Base-by-base conservation (phyloP, 2,797 vertebrate species). In the Hydrocynus forskahlii region DNA sequence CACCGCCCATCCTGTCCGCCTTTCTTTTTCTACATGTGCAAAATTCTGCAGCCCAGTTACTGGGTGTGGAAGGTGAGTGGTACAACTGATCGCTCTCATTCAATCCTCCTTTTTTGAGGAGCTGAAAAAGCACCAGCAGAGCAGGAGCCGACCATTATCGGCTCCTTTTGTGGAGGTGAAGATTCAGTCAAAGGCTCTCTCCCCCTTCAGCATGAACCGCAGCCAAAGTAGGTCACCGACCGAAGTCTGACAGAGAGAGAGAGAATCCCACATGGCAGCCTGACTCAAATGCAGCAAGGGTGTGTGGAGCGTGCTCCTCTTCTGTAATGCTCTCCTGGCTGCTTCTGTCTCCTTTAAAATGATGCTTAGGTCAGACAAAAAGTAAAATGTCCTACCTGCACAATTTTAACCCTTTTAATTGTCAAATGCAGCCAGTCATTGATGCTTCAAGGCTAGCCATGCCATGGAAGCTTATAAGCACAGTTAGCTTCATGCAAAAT, bases 151-250 rank as follows among this genome's bases (percentile, higher is more conserved):
- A 75, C 72, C 80, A 85, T 84, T 83, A 84, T 79, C 50, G 1
- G 10, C 67, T 82, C 84, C 62, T 81, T 83, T 87, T 84, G 76
- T 81, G 73, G 68, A 81, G 68, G 81, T 80, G 17, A 76, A 87
- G 70, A 66, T 54, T 72, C 69, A 54, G 82, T 80, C 78, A 83
- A 79, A 81, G 70, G 23, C 66, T 75, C 66, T 68, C 64, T 78
- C 75, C 50, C 81, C 76, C 63, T 70, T 57, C 38, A 59, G 55
- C 75, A 64, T 81, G 75, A 80, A 81, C 80, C 68, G 16, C 50
- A 79, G 78, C 76, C 73, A 79, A 86, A 84, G 71, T 86, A 83
- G 83, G 83, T 84, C 82, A 84, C 72, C 48, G 40, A 73, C 72
- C 72, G 75, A 70, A 83, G 64, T 76, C 66, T 77, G 54, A 59